Evolutionary conservation across 2,797 vertebrate genomes (phyloP), one percentile per base, ranked within the genome.

Genomic region (Pipistrellus nathusii): DNA sequence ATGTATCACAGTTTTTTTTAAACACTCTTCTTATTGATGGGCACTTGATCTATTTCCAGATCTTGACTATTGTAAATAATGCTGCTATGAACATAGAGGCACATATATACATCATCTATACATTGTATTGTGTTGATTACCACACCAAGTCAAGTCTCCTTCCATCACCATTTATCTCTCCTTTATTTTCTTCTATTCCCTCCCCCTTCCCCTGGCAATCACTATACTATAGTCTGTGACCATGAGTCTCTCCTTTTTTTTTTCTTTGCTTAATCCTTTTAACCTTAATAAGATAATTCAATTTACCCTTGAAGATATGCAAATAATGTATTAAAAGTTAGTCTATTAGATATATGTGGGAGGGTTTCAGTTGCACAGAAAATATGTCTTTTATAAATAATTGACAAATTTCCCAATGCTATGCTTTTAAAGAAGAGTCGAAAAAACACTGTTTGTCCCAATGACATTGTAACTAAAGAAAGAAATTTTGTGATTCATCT

Each of bases 261-360:
- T 17, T n/a, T 7, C 62, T n/a, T 17, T 64, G 62, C 62, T 64
- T 64, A 64, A n/a, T 64, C 62, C 30, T n/a, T 64, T 64, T n/a
- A 64, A 64, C 14, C 30, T 64, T n/a, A 15, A 14, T 64, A n/a
- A 64, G 14, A 64, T 64, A n/a, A 59, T 95, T 92, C 59, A 90
- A 72, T 8, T 90, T 92, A 77, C 18, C 21, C 35, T 57, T 68
- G 62, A 62, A 94, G 30, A 73, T 91, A 96, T 17, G 55, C 44
- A 91, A 96, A 92, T 90, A 77, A 85, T 25, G 57, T 59, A 93
- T 93, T 76, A 72, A 93, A 96, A 85, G 72, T 91, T 92, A 84
- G 30, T 51, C 17, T 21, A n/a, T 76, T 32, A 76, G 17, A 72
- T 87, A 73, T 21, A 93, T 62, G 14, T 73, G 41, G 38, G 90